Evolutionary conservation across 1,140 invertebrate species (phyloP).

Genomic region (Luehdorfia chinensis): DNA sequence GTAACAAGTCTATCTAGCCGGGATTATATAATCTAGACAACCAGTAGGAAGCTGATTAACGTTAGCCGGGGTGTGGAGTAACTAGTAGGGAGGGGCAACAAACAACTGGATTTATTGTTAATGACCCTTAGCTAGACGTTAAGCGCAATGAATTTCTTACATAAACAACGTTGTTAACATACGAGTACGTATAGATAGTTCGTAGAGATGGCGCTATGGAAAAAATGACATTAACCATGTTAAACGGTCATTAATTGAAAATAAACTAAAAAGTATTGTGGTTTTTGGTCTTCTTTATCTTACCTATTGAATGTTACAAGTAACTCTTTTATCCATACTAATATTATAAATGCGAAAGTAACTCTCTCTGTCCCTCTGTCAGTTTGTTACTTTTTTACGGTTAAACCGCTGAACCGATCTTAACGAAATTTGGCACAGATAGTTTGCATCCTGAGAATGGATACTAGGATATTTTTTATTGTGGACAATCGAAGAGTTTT

Average conservation of each 20-base stretch:
- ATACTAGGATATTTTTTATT: too few relatives aligned
- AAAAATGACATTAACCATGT: constrained; percentile 1
- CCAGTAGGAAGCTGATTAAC: constrained; percentile 64
- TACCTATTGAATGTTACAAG: too few relatives aligned
- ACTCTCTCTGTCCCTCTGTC: too few relatives aligned
- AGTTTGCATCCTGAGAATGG: too few relatives aligned
- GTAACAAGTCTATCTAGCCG: constrained; percentile 37
- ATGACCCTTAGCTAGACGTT: constrained; percentile 55
- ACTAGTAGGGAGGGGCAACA: constrained; percentile 45
- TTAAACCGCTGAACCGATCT: too few relatives aligned
- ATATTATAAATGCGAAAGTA: too few relatives aligned
- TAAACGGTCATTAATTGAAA: neutral
- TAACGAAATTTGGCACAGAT: too few relatives aligned
- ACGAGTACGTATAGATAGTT: constrained; percentile 6
- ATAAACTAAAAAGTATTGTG: too few relatives aligned
- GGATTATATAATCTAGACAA: constrained; percentile 53
- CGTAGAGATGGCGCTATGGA: constrained; percentile 15
- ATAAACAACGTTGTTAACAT: constrained; percentile 37
- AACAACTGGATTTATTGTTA: constrained; percentile 68
- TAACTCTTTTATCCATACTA: too few relatives aligned
- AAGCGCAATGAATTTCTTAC: constrained; percentile 57
- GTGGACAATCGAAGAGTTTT: too few relatives aligned
- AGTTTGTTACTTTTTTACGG: too few relatives aligned
- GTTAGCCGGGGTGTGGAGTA: constrained; percentile 51
- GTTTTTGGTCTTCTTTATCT: too few relatives aligned